Base-by-base conservation (phyloP, 2,888 invertebrate species). In the Parelbella ahira region DNA sequence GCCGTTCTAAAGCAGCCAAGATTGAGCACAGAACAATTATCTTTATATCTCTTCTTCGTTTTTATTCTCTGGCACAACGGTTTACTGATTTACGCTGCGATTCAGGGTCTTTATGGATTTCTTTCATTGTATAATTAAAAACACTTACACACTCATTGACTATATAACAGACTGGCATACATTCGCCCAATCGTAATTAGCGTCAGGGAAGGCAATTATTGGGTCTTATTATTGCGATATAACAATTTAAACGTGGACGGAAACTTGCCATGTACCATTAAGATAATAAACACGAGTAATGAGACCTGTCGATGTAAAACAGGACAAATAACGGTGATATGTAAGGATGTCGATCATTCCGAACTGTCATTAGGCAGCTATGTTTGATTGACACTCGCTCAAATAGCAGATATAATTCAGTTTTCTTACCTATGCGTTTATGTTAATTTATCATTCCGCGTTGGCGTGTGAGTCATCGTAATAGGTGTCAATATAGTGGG, bases 301-400 rank as follows among this genome's bases (percentile, higher is more conserved):
- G 20, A 33, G 20, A 25, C 33, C 13, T 33, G 39, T 41, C 32
- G 39, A 41, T 58, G 54, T 51, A 50, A 48, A 47, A 55, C 51
- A 50, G 49, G 56, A 53, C 45, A 51, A 46, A 54, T 45, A 54
- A 51, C 54, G 51, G 52, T 54, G 49, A 44, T 42, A 44, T 46
- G 32, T 42, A 51, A 52, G 56, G 60, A 56, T 53, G 52, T 47
- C 41, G 45, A 49, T 57, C 48, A 53, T 51, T 56, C 51, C 50
- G 45, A 50, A 47, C 65, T 60, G 60, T 68, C 60, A 76, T 78
- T 77, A 77, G 15, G 34, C 34, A 21, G 33, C 41, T 53, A 65
- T 54, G 53, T 60, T 56, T 71, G 69, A 76, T 69, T 63, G 68
- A 69, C 65, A 60, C 54, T 58, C 51, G 58, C 49, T 72, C 70